Evolutionary conservation across 2,888 invertebrate species (phyloP).

Genomic region (Erebia ligea): DNA sequence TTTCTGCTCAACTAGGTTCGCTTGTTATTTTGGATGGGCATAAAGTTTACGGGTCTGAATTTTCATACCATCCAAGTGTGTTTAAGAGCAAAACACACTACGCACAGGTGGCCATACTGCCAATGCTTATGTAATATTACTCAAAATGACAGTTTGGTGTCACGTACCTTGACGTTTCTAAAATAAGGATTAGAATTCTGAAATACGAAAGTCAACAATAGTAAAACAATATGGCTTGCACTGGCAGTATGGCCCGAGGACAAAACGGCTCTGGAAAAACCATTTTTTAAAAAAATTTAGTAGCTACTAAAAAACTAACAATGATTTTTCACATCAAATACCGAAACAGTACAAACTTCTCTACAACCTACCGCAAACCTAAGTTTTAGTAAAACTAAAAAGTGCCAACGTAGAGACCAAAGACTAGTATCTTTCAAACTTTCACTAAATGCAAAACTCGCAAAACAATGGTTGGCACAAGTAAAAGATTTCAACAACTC

Average conservation of each 20-base stretch:
- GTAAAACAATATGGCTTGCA: no score
- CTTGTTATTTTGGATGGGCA: constrained; percentile 5
- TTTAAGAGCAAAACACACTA: no score
- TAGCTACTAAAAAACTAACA: background rate
- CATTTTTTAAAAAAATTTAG: no score
- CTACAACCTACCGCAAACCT: background rate
- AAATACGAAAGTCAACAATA: no score
- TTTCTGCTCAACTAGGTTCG: background rate
- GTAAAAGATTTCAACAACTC: constrained; percentile 2
- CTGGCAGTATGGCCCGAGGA: no score
- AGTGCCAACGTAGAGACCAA: background rate
- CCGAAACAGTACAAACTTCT: background rate
- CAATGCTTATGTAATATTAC: no score
- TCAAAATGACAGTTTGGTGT: no score
- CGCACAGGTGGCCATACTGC: no score
- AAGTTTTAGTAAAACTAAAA: background rate
- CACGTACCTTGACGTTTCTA: no score
- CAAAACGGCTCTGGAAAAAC: no score
- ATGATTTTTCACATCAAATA: background rate
- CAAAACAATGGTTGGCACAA: background rate
- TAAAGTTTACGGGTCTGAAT: background rate
- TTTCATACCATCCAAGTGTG: background rate
- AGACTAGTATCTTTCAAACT: constrained; percentile 2
- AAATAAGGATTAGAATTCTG: no score
- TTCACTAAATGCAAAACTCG: background rate